Conservation (phyloP, 2,797 vertebrate species). For the Rhincodon typus region DNA sequence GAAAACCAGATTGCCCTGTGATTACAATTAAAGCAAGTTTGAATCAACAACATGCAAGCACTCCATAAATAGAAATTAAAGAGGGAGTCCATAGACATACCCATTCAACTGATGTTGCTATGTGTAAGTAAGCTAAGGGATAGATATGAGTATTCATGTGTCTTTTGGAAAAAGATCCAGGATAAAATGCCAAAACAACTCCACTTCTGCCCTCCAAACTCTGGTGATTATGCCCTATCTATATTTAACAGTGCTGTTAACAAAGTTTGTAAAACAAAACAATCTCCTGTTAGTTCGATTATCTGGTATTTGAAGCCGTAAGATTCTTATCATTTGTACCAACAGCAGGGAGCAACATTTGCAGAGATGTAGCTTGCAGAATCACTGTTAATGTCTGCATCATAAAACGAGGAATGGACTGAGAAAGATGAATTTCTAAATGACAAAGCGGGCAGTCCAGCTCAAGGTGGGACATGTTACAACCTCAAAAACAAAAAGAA, state of each 20-base stretch:
- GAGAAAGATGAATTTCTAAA: neutral
- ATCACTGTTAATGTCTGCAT: neutral
- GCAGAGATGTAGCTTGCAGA: neutral
- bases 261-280: neutral
- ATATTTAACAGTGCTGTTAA: neutral
- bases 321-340: neutral
- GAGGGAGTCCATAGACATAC: neutral
- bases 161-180: neutral
- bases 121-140: neutral
- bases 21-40: neutral
- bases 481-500: no score
- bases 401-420: neutral
- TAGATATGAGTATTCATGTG: neutral
- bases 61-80: neutral
- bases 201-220: neutral
- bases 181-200: neutral
- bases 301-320: neutral
- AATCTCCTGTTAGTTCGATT: neutral
- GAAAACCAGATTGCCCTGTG: neutral
- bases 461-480: neutral
- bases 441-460: neutral
- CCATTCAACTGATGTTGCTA: neutral
- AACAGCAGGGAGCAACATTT: neutral
- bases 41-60: neutral
- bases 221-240: neutral